Conservation (phyloP, 2,113 vertebrate species). For the Variabilichromis moorii region DNA sequence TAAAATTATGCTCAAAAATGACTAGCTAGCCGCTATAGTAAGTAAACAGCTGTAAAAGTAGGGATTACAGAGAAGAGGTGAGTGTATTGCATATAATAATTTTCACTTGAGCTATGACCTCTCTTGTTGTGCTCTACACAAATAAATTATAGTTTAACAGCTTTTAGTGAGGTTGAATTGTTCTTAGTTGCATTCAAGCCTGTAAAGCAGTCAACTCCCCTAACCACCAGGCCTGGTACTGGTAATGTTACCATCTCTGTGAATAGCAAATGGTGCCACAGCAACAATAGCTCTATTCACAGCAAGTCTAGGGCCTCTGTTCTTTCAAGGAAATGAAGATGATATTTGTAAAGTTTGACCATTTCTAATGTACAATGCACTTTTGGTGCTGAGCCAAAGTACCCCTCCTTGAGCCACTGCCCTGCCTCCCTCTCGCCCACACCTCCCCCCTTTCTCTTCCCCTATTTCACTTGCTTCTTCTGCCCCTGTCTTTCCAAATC, state of each 20-base stretch:
- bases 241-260: not conserved
- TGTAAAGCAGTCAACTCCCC: not conserved
- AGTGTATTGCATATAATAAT: not conserved
- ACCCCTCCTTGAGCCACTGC: not conserved
- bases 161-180: not conserved
- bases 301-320: not conserved
- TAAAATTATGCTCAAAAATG: not conserved
- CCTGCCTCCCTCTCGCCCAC: not conserved
- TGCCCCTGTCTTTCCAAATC: slow-evolving; percentile 17
- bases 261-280: not conserved
- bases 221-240: not conserved
- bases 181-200: not conserved
- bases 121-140: not conserved
- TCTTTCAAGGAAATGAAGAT: not conserved
- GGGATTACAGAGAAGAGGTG: not conserved
- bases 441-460: not conserved
- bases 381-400: slow-evolving; percentile 1
- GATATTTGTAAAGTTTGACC: slow-evolving; percentile 24
- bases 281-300: slow-evolving; percentile 22
- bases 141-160: not conserved
- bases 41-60: not conserved
- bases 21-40: not conserved
- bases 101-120: not conserved
- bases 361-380: slow-evolving; percentile 19
- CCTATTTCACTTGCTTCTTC: not conserved